These are phyloP conservation scores for Mionectes olivaceus DNA, from an alignment of 2,797 vertebrate genomes.

Conservation along the genomic window DNA sequence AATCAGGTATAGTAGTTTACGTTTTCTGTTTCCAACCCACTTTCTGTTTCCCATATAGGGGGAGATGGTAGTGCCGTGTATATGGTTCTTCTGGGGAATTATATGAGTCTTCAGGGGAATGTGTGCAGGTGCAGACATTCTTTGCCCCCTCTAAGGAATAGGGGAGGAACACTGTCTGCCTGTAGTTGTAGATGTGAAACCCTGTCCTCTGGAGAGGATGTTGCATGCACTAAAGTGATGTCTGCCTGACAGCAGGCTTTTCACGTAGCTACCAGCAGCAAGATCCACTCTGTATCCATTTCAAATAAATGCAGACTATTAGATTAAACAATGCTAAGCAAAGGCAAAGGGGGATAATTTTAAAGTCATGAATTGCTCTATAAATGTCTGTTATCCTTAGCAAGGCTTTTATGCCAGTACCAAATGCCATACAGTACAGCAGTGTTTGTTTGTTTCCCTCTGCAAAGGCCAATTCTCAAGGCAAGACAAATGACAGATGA, in stretches of 20 bases:
- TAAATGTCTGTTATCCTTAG: constrained; percentile 52
- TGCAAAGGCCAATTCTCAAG: constrained; percentile 39
- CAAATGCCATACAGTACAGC: constrained; percentile 38
- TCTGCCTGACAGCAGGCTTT: neutral
- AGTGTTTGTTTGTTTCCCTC: constrained; percentile 36
- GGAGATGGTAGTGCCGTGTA: accelerated
- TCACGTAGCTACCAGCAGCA: accelerated
- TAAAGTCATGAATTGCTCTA: constrained; percentile 47
- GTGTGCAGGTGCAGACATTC: neutral
- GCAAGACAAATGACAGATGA: constrained; percentile 56
- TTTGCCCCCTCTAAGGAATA: neutral
- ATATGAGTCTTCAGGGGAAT: neutral
- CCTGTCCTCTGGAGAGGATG: neutral
- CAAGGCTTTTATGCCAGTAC: constrained; percentile 23
- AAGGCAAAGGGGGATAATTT: constrained; percentile 38
- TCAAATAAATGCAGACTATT: constrained; percentile 6
- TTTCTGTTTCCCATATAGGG: too few species aligned
- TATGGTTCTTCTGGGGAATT: neutral
- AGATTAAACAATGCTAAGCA: constrained; percentile 6
- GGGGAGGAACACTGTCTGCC: neutral
- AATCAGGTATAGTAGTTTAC: neutral
- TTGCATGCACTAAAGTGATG: neutral
- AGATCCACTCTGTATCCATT: neutral
- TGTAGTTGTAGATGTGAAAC: neutral
- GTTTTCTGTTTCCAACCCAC: neutral